Evolutionary conservation across 2,888 invertebrate species (phyloP), one percentile per base, ranked within the genome.

Genomic region (Meghimatium bilineatum): DNA sequence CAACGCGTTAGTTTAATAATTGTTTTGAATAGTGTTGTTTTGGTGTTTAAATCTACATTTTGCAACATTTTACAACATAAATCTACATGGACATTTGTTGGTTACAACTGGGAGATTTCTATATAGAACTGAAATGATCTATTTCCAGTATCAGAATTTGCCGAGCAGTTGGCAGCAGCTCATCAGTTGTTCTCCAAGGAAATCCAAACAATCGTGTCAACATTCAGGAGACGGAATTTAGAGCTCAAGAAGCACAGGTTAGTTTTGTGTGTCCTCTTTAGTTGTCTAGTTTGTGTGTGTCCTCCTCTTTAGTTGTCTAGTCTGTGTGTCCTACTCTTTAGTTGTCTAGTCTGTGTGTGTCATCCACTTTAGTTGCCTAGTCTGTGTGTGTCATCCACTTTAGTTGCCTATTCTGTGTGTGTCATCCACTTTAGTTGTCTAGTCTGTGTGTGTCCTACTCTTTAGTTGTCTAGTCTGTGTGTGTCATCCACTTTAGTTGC

Each of bases 131-230:
- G 44, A 5, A 44, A 44, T 12, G 44, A 5, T 44, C 44, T 44
- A 44, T 44, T 32, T 32, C 17, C 88, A 92, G 92, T 91, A 84
- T 90, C 91, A n/a, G 91, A 91, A 74, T 93, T 93, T 88, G 92
- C 92, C 34, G 91, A 92, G 87, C 91, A 92, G 84, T 89, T 93
- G 87, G 91, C 93, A 1, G 87, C 87, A 32, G 91, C 91, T 1
- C 90, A 93, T 84, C 91, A 92, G 85, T 87, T 89, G 81, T 93
- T 92, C 88, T 91, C 92, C 44, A 89, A 89, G 84, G 92, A 92
- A 82, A 87, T 93, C 17, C 91, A 92, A 81, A 86, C 86, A 38
- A 89, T 93, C 23, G 90, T 92, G 14, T 86, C 90, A 32, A 82
- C 88, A 36, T 92, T 91, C 88, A 87, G 89, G 77, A 87, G 88